phyloP scores from a whole-genome alignment of 2,888 invertebrate species.

The Ypsolopha sequella region DNA sequence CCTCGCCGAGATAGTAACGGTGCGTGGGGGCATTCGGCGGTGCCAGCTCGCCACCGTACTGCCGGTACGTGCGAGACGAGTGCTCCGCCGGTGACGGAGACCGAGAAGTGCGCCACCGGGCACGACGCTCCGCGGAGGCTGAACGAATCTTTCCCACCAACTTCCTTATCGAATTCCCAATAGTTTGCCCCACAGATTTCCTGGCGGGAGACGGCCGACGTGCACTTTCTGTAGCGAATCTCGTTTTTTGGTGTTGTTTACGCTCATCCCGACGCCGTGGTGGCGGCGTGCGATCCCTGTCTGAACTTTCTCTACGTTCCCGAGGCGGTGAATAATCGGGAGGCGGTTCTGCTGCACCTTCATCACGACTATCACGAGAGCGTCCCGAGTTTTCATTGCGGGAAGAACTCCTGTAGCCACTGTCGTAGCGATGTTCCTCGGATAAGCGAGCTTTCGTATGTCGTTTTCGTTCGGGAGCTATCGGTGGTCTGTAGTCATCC shows the following conservation, averaged over 20 bases:
- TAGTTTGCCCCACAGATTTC: slow-evolving; percentile 71
- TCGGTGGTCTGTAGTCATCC: slow-evolving; percentile 67
- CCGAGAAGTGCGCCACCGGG: slow-evolving; percentile 71
- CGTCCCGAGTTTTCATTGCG: slow-evolving; percentile 65
- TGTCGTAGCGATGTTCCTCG: slow-evolving; percentile 66
- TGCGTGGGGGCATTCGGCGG: slow-evolving; percentile 72
- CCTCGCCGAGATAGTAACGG: slow-evolving; percentile 88
- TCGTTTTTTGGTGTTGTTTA: slow-evolving; percentile 78
- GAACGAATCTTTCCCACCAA: slow-evolving; percentile 86
- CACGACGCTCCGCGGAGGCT: slow-evolving; percentile 75
- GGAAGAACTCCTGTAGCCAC: slow-evolving; percentile 70
- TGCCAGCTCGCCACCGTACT: slow-evolving; percentile 61
- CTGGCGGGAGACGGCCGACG: slow-evolving; percentile 52
- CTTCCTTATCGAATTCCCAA: slow-evolving; percentile 86
- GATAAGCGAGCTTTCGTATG: slow-evolving; percentile 66
- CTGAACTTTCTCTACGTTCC: slow-evolving; percentile 52
- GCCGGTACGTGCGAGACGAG: slow-evolving; percentile 60
- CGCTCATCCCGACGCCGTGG: slow-evolving; percentile 62
- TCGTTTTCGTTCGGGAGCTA: slow-evolving; percentile 77
- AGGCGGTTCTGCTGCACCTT: slow-evolving; percentile 73
- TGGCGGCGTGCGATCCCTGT: slow-evolving; percentile 53
- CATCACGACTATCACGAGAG: slow-evolving; percentile 57
- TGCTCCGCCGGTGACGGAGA: slow-evolving; percentile 74
- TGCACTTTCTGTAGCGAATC: slow-evolving; percentile 68
- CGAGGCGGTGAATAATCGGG: slow-evolving; percentile 79